Percentiles rank a stretch among this genome's conserved stretches.
Conservation (phyloP, 2,888 invertebrate genomes). For the Spisula solida region DNA sequence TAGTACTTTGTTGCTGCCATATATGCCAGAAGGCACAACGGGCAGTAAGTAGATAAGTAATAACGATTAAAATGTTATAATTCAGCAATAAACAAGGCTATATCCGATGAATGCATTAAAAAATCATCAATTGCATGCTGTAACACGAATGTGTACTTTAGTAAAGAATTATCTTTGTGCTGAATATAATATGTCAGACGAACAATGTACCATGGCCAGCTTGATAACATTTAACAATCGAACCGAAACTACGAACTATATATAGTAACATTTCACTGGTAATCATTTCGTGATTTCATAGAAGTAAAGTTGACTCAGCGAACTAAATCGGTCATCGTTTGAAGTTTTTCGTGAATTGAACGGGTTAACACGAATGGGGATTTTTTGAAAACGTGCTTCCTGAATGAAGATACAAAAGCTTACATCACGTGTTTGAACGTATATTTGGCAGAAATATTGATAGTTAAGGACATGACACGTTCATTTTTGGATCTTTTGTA, state of each 20-base stretch:
- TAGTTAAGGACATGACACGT: neutral
- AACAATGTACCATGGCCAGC: neutral
- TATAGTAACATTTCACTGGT: neutral
- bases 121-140: neutral
- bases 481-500: neutral
- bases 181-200: neutral
- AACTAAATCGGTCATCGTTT: neutral
- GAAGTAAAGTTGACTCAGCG: neutral
- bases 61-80: no score
- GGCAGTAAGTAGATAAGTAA: no score
- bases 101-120: neutral
- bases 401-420: neutral
- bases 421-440: neutral
- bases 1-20: no score
- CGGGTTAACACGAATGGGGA: neutral
- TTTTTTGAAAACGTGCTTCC: neutral
- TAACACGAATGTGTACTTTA: neutral
- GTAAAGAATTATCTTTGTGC: neutral
- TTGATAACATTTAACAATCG: neutral
- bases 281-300: neutral
- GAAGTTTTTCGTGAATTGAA: neutral
- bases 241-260: slow-evolving; percentile 7
- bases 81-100: no score
- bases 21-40: no score
- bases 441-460: neutral